Evolutionary conservation across 2,797 vertebrate genomes (phyloP).

Genomic region (Taeniopygia guttata): DNA sequence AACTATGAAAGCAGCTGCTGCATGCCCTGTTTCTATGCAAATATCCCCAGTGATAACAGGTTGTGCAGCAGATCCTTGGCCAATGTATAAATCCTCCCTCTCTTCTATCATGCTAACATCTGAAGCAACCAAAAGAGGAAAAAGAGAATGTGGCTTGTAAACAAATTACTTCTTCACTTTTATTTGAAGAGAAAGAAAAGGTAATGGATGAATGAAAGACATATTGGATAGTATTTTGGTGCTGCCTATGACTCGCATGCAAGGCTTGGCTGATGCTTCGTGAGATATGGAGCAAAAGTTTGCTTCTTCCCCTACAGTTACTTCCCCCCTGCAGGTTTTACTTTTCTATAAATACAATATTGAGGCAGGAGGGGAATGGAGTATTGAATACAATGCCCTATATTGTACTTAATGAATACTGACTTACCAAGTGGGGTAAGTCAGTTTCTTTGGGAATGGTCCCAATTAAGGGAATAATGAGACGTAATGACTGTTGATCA

Average conservation of each 20-base stretch:
- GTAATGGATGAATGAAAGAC: neutral
- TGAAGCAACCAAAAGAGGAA: constrained; percentile 20
- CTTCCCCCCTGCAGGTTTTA: neutral
- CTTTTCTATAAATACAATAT: neutral
- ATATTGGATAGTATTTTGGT: neutral
- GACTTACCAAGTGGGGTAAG: neutral
- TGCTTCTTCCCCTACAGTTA: neutral
- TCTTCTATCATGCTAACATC: constrained; percentile 3
- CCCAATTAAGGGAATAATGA: neutral
- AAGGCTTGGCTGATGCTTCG: neutral
- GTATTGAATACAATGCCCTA: neutral
- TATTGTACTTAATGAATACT: neutral
- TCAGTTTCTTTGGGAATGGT: neutral
- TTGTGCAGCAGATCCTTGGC: neutral
- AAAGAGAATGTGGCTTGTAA: constrained; percentile 10
- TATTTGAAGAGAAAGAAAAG: neutral
- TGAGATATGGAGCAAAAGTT: neutral
- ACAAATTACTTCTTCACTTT: constrained; percentile 25
- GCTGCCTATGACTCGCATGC: rapidly evolving
- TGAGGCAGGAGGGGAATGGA: rapidly evolving
- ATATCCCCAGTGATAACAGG: neutral
- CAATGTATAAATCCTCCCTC: neutral
- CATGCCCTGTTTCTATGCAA: neutral
- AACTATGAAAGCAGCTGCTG: neutral
- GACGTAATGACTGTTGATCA: neutral